phyloP scores from a whole-genome alignment of 2,797 vertebrate genomes.

The Eupleurogrammus muticus region DNA sequence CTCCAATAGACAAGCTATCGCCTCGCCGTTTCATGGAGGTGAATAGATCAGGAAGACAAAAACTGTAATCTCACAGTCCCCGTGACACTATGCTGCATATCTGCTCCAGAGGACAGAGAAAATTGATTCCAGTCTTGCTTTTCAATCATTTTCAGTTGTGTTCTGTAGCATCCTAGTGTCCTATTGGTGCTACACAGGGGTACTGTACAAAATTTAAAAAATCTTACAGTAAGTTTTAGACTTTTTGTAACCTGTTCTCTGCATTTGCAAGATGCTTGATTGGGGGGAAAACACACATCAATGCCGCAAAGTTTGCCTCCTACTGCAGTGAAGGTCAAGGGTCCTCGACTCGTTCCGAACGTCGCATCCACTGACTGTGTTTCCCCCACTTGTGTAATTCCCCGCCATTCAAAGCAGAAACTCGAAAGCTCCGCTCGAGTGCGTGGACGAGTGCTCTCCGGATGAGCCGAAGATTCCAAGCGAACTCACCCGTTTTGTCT shows the following conservation, averaged over 20 bases:
- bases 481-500: not conserved
- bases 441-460: not conserved
- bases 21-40: slow-evolving; percentile 58
- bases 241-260: slow-evolving; percentile 24
- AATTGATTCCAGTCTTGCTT: slow-evolving; percentile 12
- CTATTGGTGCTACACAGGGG: slow-evolving; percentile 4
- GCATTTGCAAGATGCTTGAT: slow-evolving; percentile 37
- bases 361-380: not conserved
- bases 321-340: not conserved
- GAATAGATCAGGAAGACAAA: slow-evolving; percentile 61
- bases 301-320: no score
- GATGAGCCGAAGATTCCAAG: not conserved
- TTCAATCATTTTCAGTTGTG: not conserved
- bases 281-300: no score
- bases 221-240: not conserved
- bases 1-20: slow-evolving; percentile 54
- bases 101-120: not conserved
- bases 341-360: not conserved
- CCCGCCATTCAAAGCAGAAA: not conserved
- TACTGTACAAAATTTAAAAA: not conserved
- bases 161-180: not conserved
- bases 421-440: not conserved
- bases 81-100: slow-evolving; percentile 25
- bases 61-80: slow-evolving; percentile 52
- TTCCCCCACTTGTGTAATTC: not conserved